These are phyloP conservation scores for Pasiphila rectangulata DNA, from an alignment of 2,888 invertebrate genomes.

Conservation along the genomic window DNA sequence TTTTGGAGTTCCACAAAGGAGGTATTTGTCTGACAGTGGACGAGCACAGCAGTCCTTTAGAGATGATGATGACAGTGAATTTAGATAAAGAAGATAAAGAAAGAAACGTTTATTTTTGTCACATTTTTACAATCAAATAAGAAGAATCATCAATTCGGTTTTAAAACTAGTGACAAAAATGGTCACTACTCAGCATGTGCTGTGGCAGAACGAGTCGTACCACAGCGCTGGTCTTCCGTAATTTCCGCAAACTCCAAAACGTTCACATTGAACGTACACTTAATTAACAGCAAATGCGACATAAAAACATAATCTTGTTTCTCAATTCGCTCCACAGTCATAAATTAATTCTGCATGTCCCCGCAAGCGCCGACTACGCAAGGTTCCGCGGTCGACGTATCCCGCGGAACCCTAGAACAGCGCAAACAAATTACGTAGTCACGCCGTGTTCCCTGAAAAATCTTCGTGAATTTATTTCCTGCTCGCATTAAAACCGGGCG, in stretches of 20 bases:
- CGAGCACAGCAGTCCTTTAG: too few relatives aligned
- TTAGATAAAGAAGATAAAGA: too few relatives aligned
- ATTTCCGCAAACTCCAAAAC: background rate
- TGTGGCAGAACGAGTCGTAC: too few relatives aligned
- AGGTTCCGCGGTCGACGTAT: background rate
- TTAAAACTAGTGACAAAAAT: too few relatives aligned
- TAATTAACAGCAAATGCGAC: constrained; percentile 27
- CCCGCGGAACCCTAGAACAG: constrained; percentile 38
- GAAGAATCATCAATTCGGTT: too few relatives aligned
- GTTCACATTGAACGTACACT: constrained; percentile 9
- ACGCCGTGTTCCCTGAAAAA: constrained; percentile 59
- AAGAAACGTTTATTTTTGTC: too few relatives aligned
- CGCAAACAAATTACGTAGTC: constrained; percentile 62
- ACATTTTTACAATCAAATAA: too few relatives aligned
- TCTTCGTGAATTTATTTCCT: constrained; percentile 63
- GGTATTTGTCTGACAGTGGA: too few relatives aligned
- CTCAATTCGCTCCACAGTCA: constrained; percentile 26
- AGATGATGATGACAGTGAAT: too few relatives aligned
- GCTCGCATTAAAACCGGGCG: constrained; percentile 56
- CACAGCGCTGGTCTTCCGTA: too few relatives aligned
- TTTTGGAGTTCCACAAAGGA: too few relatives aligned
- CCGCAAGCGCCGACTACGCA: constrained; percentile 17
- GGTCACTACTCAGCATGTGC: too few relatives aligned
- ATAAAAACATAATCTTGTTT: constrained; percentile 30
- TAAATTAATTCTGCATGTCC: constrained; percentile 29